Evolutionary conservation across 2,113 vertebrate species (phyloP), one percentile per base, ranked within the genome.

Genomic region (Microcebus griseorufus): DNA sequence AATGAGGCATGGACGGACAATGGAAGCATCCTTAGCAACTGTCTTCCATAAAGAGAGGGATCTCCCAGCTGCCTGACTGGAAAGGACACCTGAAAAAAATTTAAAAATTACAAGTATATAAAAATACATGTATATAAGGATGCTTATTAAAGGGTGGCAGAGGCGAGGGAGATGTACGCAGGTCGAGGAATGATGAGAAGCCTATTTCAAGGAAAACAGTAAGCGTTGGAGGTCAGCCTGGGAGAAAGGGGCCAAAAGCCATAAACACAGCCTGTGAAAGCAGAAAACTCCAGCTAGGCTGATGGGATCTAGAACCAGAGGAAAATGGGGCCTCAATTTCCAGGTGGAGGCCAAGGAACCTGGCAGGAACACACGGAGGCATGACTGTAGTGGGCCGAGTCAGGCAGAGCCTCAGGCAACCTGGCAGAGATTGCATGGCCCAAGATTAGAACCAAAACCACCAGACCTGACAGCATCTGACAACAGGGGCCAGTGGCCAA

Each of bases 101-200:
- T 55, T 18, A 9, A 70, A 86, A 88, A 96, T 39, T 62, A 39
- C 72, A 88, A 81, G n/a, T 42, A 48, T 58, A 53, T 32, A 87
- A 81, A 92, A 22, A 58, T 58, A 64, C 51, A 70, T 2, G 1
- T 16, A 14, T 32, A n/a, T 14, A n/a, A 20, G 3, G 32, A 65
- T 82, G 42, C 60, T 51, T n/a, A n/a, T 1, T 64, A n/a, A 95
- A 81, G 25, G 2, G 48, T 67, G 45, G 25, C 48, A 10, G 48
- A 11, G 12, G 51, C 0, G 12, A 0, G 34, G 51, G 25, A 65
- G 48, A 78, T 60, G 1, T 1, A 11, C 3, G 42, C n/a, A 32
- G 25, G 5, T 6, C 62, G 37, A 73, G 20, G 48, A 39, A 58
- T 62, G 8, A 69, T 16, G 39, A 81, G 25, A 81, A 81, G 9